These are phyloP conservation scores for Tachina lurida DNA, from an alignment of 2,888 invertebrate genomes.

Conservation along the genomic window DNA sequence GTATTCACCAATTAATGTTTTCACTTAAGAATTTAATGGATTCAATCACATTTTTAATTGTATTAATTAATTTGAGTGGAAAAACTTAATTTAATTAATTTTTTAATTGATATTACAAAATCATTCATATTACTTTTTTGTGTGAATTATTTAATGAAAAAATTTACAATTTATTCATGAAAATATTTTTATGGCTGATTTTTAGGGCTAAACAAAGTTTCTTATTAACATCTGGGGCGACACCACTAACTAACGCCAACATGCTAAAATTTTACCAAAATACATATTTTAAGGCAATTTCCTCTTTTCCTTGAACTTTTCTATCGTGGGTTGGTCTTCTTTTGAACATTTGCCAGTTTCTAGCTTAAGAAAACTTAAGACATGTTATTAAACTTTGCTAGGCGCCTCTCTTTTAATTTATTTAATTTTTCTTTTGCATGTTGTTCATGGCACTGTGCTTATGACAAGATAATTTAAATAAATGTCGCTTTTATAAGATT, in stretches of 20 bases:
- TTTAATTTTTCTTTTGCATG: conserved; percentile 18
- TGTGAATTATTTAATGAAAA: too few relatives aligned
- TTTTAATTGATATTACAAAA: too few relatives aligned
- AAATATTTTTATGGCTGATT: too few relatives aligned
- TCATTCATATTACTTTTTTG: too few relatives aligned
- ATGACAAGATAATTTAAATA: background rate
- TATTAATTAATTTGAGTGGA: too few relatives aligned
- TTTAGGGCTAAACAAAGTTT: too few relatives aligned
- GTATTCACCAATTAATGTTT: too few relatives aligned
- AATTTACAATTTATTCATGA: too few relatives aligned
- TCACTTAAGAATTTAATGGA: too few relatives aligned
- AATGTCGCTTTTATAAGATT: too few relatives aligned
- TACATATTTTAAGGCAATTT: conserved; percentile 18
- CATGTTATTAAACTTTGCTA: conserved; percentile 42
- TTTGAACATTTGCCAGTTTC: conserved; percentile 12
- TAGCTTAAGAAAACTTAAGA: conserved; percentile 50
- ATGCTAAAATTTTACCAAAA: background rate
- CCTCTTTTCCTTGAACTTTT: conserved; percentile 15
- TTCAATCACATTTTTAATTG: too few relatives aligned
- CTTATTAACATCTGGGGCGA: background rate
- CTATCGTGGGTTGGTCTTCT: conserved; percentile 38
- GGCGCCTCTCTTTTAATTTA: conserved; percentile 56
- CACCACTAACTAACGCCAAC: conserved; percentile 56
- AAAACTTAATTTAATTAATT: too few relatives aligned
- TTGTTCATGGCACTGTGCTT: conserved; percentile 56